phyloP scores from a whole-genome alignment of 2,113 vertebrate genomes.

The Pedionomus torquatus region DNA sequence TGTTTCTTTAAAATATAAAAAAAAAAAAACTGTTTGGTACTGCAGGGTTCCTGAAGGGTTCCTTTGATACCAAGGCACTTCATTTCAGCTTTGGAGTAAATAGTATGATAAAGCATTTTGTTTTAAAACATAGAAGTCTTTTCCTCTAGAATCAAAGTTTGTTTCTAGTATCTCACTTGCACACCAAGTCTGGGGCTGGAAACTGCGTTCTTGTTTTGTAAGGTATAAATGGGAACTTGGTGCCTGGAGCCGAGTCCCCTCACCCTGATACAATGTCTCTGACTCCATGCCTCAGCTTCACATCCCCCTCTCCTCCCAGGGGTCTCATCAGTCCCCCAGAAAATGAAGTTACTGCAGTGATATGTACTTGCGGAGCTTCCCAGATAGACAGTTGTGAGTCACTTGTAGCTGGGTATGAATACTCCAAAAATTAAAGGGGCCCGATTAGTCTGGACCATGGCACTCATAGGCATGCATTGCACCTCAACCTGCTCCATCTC shows the following conservation, averaged over 20 bases:
- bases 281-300: not conserved
- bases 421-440: not conserved
- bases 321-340: not conserved
- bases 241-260: not conserved
- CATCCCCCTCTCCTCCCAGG: not conserved
- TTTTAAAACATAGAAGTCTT: not conserved
- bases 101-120: not conserved
- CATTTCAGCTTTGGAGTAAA: not conserved
- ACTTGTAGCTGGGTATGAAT: not conserved
- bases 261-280: accelerated
- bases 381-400: not conserved
- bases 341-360: not conserved
- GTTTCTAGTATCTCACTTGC: not conserved
- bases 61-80: not conserved
- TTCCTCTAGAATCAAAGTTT: not conserved
- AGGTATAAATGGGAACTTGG: not conserved
- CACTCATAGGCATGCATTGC: accelerated
- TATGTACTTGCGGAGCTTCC: not conserved
- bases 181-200: not conserved
- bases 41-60: not conserved
- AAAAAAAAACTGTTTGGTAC: not conserved
- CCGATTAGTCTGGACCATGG: accelerated
- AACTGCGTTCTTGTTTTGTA: not conserved
- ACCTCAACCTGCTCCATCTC: not conserved
- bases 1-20: not conserved